Conservation (phyloP, 2,797 vertebrate species). For the Carapus acus region DNA sequence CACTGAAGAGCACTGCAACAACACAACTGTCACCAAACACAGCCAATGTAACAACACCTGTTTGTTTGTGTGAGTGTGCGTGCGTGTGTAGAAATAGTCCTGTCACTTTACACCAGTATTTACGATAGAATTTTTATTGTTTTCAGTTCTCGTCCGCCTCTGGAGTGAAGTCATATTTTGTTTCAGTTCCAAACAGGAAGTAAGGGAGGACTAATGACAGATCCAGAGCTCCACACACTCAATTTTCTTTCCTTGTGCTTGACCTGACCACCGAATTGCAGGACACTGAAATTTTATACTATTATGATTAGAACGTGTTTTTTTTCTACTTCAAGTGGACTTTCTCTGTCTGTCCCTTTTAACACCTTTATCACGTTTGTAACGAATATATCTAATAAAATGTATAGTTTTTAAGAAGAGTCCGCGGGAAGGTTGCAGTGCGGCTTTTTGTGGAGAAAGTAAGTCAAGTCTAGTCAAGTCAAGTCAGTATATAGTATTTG, state of each 20-base stretch:
- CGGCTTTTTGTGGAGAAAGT: not conserved
- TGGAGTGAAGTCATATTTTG: not conserved
- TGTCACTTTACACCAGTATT: no score
- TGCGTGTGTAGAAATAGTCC: slow-evolving; percentile 11
- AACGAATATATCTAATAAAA: slow-evolving; percentile 48
- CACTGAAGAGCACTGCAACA: no score
- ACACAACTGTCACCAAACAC: not conserved
- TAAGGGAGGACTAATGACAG: slow-evolving; percentile 14
- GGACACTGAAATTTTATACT: no score
- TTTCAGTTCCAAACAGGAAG: not conserved
- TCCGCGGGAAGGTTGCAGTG: slow-evolving; percentile 14
- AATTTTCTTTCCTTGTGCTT: no score
- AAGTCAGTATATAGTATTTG: no score
- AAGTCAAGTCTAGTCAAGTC: no score
- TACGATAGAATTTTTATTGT: slow-evolving; percentile 2
- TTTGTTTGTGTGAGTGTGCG: slow-evolving; percentile 23
- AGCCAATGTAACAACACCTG: not conserved
- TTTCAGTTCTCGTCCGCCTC: slow-evolving; percentile 3
- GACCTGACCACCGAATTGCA: no score
- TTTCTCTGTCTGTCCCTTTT: slow-evolving; percentile 13
- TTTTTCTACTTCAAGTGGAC: slow-evolving; percentile 49
- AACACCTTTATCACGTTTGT: slow-evolving; percentile 37
- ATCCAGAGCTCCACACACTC: no score
- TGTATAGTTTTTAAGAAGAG: slow-evolving; percentile 36
- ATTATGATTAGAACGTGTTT: no score